Conservation (phyloP, 2,888 invertebrate species). For the Clusia tigrina region DNA sequence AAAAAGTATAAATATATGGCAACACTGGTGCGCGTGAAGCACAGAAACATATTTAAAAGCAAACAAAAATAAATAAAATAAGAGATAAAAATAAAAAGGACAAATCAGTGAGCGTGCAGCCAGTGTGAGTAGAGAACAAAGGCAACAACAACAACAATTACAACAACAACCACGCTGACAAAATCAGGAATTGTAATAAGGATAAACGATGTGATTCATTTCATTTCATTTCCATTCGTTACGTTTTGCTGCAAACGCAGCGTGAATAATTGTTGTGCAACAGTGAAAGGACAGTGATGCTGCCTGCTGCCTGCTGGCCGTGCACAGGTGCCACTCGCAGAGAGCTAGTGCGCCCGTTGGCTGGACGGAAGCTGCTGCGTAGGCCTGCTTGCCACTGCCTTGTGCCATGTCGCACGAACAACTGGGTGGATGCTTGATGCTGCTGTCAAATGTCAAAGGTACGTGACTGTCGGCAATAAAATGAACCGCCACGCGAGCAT, state of each 20-base stretch:
- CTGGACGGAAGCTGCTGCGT: too few species aligned
- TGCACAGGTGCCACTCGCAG: neutral
- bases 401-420: neutral
- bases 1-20: too few species aligned
- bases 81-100: neutral
- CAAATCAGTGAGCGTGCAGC: too few species aligned
- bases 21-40: too few species aligned
- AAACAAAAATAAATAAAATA: neutral
- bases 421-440: neutral
- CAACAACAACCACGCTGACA: conserved; percentile 9
- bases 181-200: conserved; percentile 28
- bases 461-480: conserved; percentile 7
- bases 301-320: neutral
- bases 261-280: conserved; percentile 4
- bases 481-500: neutral
- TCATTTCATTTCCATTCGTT: neutral
- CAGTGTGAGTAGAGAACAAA: neutral
- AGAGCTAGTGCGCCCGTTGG: neutral
- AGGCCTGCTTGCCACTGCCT: too few species aligned
- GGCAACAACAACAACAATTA: neutral
- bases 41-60: neutral
- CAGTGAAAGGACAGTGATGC: neutral
- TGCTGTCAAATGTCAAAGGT: conserved; percentile 10
- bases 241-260: neutral
- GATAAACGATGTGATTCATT: conserved; percentile 17